These are phyloP conservation scores for Eidolon dupreanum DNA, from an alignment of 2,797 vertebrate species.

Conservation along the genomic window DNA sequence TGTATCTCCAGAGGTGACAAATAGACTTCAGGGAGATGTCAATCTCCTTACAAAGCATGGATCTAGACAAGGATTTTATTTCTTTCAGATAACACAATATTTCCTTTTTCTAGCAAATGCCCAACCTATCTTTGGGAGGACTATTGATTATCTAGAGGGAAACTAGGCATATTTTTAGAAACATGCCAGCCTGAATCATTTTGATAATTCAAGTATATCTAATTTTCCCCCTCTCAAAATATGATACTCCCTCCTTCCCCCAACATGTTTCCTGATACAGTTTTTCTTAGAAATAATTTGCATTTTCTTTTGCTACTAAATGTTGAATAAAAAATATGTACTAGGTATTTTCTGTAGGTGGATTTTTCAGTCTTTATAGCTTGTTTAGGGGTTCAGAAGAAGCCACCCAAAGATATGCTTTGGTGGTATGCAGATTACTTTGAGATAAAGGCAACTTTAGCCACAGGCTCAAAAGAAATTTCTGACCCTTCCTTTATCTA, in stretches of 20 bases:
- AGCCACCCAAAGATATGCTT: no score
- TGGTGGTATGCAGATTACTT: no score
- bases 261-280: background rate
- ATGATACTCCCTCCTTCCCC: background rate
- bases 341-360: background rate
- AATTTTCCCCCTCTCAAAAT: background rate
- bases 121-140: conserved; percentile 18
- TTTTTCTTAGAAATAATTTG: conserved; percentile 26
- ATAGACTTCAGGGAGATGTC: conserved; percentile 75
- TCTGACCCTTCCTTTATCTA: no score
- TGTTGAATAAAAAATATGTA: background rate
- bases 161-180: conserved; percentile 44
- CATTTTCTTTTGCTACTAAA: conserved; percentile 45
- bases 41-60: conserved; percentile 77
- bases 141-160: conserved; percentile 59
- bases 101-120: conserved; percentile 63
- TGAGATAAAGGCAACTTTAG: no score
- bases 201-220: conserved; percentile 47
- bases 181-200: conserved; percentile 43
- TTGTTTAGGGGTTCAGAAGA: no score
- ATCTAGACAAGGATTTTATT: conserved; percentile 70
- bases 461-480: no score
- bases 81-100: conserved; percentile 64
- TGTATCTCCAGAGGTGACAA: conserved; percentile 36
- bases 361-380: background rate